Evolutionary conservation across 2,113 vertebrate species (phyloP).

Genomic region (Hippocampus zosterae): DNA sequence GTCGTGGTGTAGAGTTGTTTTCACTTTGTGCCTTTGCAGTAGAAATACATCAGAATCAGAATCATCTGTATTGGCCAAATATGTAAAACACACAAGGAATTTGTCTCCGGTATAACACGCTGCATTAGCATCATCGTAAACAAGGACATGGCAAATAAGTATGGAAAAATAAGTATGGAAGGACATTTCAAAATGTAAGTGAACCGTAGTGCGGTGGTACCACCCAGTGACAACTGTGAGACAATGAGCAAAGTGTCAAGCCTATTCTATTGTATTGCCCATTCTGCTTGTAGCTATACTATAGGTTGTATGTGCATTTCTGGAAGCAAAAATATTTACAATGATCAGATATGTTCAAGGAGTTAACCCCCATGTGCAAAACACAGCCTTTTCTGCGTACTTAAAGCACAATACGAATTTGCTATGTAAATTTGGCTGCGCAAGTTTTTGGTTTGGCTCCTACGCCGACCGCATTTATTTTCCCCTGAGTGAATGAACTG

Average conservation of each 20-base stretch:
- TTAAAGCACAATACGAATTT: not conserved
- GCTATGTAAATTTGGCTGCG: slow-evolving; percentile 17
- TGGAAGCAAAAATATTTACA: not conserved
- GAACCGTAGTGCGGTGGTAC: too few relatives aligned
- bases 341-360: not conserved
- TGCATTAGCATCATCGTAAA: too few relatives aligned
- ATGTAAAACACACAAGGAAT: too few relatives aligned
- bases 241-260: too few relatives aligned
- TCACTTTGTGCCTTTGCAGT: slow-evolving; percentile 1
- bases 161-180: too few relatives aligned
- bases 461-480: not conserved
- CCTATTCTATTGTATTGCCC: too few relatives aligned
- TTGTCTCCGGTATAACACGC: too few relatives aligned
- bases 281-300: not conserved
- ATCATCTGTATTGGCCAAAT: too few relatives aligned
- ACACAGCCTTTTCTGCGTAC: not conserved
- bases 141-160: too few relatives aligned
- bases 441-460: slow-evolving; percentile 1
- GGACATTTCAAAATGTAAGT: too few relatives aligned
- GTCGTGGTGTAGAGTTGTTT: not conserved
- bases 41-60: not conserved
- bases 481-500: not conserved
- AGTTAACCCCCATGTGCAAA: not conserved
- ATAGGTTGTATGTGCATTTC: not conserved
- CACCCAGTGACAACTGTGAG: too few relatives aligned